These are phyloP conservation scores for Rallus limicola DNA, from an alignment of 2,113 vertebrate species.

Conservation along the genomic window DNA sequence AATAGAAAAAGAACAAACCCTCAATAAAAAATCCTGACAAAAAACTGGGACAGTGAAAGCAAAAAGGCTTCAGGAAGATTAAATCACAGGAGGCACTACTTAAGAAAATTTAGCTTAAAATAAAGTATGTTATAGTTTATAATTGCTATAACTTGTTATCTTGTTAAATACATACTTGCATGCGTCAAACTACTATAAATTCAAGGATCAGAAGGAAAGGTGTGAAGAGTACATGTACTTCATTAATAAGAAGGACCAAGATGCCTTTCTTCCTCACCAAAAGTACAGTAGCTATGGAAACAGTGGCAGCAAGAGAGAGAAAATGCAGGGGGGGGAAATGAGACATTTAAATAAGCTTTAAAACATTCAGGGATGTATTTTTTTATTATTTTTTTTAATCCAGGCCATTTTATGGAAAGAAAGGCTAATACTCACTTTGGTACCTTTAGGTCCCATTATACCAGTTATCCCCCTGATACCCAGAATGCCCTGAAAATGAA, in stretches of 20 bases:
- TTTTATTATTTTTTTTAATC: neutral
- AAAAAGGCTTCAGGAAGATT: neutral
- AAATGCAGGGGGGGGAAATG: neutral
- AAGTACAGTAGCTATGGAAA: neutral
- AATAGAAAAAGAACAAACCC: neutral
- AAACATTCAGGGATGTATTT: neutral
- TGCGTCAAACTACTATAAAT: neutral
- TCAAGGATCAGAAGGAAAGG: neutral
- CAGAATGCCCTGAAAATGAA: slow-evolving; percentile 84
- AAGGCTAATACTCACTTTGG: slow-evolving; percentile 80
- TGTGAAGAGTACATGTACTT: neutral
- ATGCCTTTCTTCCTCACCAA: neutral
- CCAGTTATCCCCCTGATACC: slow-evolving; percentile 90
- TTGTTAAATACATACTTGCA: neutral
- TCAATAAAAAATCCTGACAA: neutral
- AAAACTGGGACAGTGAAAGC: neutral
- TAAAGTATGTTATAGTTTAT: neutral
- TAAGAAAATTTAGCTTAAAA: neutral
- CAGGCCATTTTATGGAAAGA: neutral
- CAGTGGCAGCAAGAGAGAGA: neutral
- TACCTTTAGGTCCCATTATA: slow-evolving; percentile 88
- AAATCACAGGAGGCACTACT: neutral
- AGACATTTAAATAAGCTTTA: neutral
- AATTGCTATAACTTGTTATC: neutral
- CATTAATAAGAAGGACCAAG: neutral